Conservation (phyloP, 1,140 invertebrate genomes). For the Odontomachus brunneus region DNA sequence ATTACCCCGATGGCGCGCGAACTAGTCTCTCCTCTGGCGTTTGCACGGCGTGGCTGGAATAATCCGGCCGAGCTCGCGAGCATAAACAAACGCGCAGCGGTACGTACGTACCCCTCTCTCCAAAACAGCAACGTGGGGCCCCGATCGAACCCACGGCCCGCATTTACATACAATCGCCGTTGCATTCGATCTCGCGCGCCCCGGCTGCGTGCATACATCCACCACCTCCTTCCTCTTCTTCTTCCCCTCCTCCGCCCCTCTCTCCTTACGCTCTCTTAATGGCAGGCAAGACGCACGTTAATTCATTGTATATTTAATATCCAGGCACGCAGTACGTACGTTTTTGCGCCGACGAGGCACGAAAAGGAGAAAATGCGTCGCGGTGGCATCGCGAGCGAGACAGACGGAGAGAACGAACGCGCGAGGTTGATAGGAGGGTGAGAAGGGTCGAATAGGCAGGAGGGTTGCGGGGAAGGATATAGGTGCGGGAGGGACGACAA, state of each 20-base stretch:
- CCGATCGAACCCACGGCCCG: constrained; percentile 74
- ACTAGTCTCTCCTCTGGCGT: constrained; percentile 12
- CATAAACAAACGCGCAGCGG: constrained; percentile 25
- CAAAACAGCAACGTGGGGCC: constrained; percentile 47
- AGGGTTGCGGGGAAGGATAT: neutral
- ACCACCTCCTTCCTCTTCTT: neutral
- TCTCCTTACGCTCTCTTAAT: constrained; percentile 25
- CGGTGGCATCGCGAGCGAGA: constrained; percentile 36
- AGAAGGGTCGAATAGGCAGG: constrained; percentile 11
- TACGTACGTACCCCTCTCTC: constrained; percentile 36
- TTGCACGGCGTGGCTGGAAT: constrained; percentile 37
- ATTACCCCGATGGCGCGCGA: constrained; percentile 22
- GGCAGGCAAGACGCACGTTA: constrained; percentile 43
- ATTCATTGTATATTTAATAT: constrained; percentile 69
- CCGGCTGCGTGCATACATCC: constrained; percentile 20
- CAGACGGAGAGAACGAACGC: constrained; percentile 17
- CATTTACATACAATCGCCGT: constrained; percentile 82
- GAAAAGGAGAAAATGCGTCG: constrained; percentile 56
- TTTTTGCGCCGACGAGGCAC: constrained; percentile 55
- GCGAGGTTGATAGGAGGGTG: constrained; percentile 24
- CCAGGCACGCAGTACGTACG: constrained; percentile 27
- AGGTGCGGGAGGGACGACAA: neutral
- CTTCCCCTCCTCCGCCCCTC: neutral
- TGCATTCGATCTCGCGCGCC: constrained; percentile 74
- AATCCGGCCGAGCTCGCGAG: constrained; percentile 8